Conservation (phyloP, 2,113 vertebrate genomes). For the Agelaius phoeniceus region DNA sequence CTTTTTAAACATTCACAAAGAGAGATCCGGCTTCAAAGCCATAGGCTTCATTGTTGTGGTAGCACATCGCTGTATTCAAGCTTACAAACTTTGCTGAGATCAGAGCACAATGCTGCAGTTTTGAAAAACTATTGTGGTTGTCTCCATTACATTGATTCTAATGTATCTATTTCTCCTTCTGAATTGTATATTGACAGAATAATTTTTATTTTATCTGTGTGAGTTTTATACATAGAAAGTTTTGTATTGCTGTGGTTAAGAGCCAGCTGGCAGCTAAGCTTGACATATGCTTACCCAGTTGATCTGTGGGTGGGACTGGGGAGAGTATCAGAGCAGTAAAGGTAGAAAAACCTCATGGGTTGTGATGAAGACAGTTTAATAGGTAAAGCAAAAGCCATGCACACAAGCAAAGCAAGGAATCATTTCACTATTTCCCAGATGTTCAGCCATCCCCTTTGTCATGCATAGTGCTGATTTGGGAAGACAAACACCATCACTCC, state of each 20-base stretch:
- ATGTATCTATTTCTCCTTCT: not conserved
- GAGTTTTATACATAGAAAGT: not conserved
- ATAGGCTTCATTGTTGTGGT: not conserved
- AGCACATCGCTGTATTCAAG: not conserved
- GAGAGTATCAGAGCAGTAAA: not conserved
- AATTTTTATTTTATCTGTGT: not conserved
- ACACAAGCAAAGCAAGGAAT: not conserved
- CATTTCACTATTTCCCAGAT: not conserved
- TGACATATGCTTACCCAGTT: not conserved
- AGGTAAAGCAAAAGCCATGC: not conserved
- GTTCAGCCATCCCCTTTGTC: fast-evolving
- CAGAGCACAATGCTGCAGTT: not conserved
- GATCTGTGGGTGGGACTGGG: fast-evolving
- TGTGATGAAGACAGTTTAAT: not conserved
- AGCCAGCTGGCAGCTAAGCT: not conserved
- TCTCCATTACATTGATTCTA: not conserved
- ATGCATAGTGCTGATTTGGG: not conserved
- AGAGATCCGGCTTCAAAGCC: not conserved
- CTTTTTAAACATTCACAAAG: not conserved
- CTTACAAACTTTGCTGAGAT: not conserved
- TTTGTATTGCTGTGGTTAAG: not conserved
- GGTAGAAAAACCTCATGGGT: not conserved
- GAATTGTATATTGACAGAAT: not conserved
- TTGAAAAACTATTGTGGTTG: not conserved
- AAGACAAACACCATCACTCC: not conserved